Percentiles rank a stretch among this genome's conserved stretches.
Evolutionary conservation across 1,140 invertebrate genomes (phyloP).

Genomic region (Bradynema listronoti): DNA sequence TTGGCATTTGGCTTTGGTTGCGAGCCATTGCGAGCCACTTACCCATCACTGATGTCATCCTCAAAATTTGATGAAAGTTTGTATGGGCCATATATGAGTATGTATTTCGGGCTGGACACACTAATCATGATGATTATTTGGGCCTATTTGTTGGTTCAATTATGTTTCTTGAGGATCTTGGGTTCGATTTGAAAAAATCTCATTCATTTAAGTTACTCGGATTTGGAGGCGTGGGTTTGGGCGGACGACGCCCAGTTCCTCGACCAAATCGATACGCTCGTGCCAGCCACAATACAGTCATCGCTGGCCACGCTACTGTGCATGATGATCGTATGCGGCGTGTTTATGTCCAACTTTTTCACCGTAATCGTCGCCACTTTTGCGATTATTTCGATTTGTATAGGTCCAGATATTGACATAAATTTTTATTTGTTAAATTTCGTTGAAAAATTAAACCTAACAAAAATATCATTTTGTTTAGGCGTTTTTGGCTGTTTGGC

Average conservation of each 20-base stretch:
- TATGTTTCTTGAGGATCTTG: too few species aligned
- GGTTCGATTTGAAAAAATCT: too few species aligned
- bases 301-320: slow-evolving; percentile 53
- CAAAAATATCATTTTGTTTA: too few species aligned
- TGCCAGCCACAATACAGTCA: slow-evolving; percentile 59
- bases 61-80: too few species aligned
- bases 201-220: slow-evolving; percentile 33
- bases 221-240: slow-evolving; percentile 34
- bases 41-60: too few species aligned
- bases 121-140: too few species aligned
- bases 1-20: too few species aligned
- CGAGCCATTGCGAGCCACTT: too few species aligned
- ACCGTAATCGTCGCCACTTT: slow-evolving; percentile 58
- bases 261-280: slow-evolving; percentile 58
- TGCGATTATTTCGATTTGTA: slow-evolving; percentile 58
- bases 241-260: slow-evolving; percentile 43
- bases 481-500: slow-evolving; percentile 59
- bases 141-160: too few species aligned
- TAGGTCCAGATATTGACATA: slow-evolving; percentile 31
- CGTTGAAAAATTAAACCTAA: neutral
- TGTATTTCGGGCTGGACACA: too few species aligned
- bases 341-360: slow-evolving; percentile 60
- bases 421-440: too few species aligned
- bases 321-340: slow-evolving; percentile 59
- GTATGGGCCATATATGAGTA: too few species aligned